A percentile compares a stretch with the other conserved stretches of the same genome.
Evolutionary conservation across 2,888 invertebrate species (phyloP).

Genomic region (Phaedon cochleariae): DNA sequence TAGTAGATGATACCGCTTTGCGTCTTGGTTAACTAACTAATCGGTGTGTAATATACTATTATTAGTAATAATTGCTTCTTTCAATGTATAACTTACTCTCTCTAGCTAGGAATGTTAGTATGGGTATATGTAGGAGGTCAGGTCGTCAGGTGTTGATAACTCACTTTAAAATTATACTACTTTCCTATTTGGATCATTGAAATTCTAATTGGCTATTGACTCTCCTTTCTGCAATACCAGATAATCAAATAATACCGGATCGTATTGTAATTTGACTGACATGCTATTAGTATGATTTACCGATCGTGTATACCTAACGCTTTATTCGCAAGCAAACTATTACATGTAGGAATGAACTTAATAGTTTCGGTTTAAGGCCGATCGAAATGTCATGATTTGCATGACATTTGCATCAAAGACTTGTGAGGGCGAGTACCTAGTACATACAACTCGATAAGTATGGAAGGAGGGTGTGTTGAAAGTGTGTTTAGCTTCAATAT

Average conservation of each 20-base stretch:
- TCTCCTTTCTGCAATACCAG: slow-evolving; percentile 9
- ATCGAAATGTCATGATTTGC: slow-evolving; percentile 41
- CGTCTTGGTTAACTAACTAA: too few species aligned
- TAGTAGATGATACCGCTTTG: too few species aligned
- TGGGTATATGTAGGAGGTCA: too few species aligned
- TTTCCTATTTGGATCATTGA: not conserved
- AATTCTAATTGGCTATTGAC: slow-evolving; percentile 19
- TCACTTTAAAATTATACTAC: not conserved
- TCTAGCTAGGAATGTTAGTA: too few species aligned
- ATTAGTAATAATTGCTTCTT: too few species aligned
- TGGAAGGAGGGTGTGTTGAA: slow-evolving; percentile 14
- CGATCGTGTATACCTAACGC: slow-evolving; percentile 32
- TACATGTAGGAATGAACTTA: slow-evolving; percentile 29
- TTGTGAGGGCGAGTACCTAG: slow-evolving; percentile 29
- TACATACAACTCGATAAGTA: slow-evolving; percentile 5
- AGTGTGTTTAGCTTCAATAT: not conserved
- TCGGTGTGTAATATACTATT: too few species aligned
- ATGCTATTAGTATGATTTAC: slow-evolving; percentile 37
- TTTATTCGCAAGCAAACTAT: slow-evolving; percentile 29
- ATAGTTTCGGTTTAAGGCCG: slow-evolving; percentile 36
- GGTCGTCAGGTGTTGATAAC: not conserved
- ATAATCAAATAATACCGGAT: slow-evolving; percentile 22
- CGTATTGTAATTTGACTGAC: slow-evolving; percentile 32
- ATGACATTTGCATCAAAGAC: slow-evolving; percentile 34
- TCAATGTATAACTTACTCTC: too few species aligned